Base-by-base conservation (phyloP, 2,797 vertebrate species). In the Notolabrus celidotus region DNA sequence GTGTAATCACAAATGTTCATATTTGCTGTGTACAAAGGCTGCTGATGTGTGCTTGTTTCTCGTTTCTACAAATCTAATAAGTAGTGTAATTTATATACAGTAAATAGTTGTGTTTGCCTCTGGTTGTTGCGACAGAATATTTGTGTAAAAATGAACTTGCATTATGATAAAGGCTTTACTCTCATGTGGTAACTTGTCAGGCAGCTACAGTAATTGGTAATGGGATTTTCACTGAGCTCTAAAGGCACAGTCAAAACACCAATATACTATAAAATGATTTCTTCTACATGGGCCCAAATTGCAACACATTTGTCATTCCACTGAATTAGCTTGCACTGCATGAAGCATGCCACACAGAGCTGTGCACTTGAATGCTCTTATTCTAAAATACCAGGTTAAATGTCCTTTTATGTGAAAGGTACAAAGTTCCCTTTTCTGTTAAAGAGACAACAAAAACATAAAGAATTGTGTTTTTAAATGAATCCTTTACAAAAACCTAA, bases 191-290 rank as follows among this genome's bases (percentile, higher is more conserved):
- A 71, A 81, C 80, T 84, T 88, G 72, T 82, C 81, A 90, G 65
- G 62, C 71, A 42, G 79, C 78, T 64, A 68, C 64, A 69, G 68
- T 88, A 87, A 91, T 86, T 86, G 67, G 69, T 85, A 63, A 85
- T 79, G 70, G 79, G 80, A 79, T 88, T 92, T 91, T 83, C 64
- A 71, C 74, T 77, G 71, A 74, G 74, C 75, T 85, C 77, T 76
- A 62, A 75, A 84, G 77, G 67, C 77, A 52, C 62, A 86, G 74
- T 78, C 70, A 81, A 79, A 86, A 83, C 60, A 80, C 38, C 36
- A 36, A 43, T 39, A 38, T 20, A 67, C 41, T 66, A 47, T 73
- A 53, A 77, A 79, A 75, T 79, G 11, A 84, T 84, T 77, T 80
- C 74, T 74, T 71, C 77, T 63, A 54, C 74, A 71, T 22, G 29